Percentiles rank a stretch among this genome's conserved stretches.
Conservation (phyloP, 2,888 invertebrate species). For the Coelinius sp. region DNA sequence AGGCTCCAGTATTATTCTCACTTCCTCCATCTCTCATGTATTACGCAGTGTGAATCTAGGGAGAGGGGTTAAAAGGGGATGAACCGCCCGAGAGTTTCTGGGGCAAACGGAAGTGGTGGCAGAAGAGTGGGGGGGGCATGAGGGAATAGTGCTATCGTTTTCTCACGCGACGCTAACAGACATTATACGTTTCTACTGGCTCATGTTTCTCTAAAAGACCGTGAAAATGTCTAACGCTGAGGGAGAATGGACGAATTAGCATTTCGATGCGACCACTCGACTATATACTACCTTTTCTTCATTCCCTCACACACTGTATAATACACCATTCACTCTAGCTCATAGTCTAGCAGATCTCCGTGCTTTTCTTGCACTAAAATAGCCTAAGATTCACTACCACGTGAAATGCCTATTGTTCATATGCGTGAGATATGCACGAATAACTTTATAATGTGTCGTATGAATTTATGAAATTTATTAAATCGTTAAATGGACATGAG, state of each 20-base stretch:
- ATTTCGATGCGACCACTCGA: conserved; percentile 41
- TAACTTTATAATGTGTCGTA: conserved; percentile 10
- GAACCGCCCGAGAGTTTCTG: neutral
- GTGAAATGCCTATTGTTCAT: neutral
- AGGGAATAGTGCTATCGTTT: conserved; percentile 22
- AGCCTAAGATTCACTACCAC: neutral
- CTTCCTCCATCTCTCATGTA: conserved; percentile 9
- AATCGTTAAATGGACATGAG: conserved; percentile 1
- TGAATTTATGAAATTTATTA: neutral
- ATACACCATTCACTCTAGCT: neutral
- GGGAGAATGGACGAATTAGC: conserved; percentile 33
- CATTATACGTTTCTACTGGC: conserved; percentile 40
- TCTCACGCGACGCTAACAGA: conserved; percentile 25
- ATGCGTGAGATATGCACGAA: neutral
- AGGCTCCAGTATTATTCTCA: conserved; percentile 18
- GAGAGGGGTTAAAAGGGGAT: conserved; percentile 14
- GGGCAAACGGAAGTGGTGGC: neutral
- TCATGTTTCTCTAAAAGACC: conserved; percentile 42
- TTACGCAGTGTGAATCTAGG: conserved; percentile 16
- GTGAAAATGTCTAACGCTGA: conserved; percentile 33
- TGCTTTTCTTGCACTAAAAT: neutral
- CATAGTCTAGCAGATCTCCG: neutral
- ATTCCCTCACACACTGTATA: conserved; percentile 4
- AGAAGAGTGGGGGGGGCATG: neutral
- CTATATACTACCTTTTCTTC: conserved; percentile 19